Conservation (phyloP, 2,113 vertebrate species). For the Takifugu flavidus region DNA sequence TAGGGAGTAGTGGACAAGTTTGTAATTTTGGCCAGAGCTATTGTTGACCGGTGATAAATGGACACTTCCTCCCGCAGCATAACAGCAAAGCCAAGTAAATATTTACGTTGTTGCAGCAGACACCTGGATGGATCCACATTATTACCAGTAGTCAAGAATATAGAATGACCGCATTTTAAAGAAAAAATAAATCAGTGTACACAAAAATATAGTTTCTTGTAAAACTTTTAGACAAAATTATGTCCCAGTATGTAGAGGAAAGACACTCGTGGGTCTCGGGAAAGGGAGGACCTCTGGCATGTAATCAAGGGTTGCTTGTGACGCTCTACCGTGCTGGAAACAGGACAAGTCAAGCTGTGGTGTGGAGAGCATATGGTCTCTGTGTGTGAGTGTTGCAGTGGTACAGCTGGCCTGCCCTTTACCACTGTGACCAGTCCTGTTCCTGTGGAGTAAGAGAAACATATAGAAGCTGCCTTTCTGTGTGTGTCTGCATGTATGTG, state of each 20-base stretch:
- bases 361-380: conserved; percentile 51
- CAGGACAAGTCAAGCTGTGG: conserved; percentile 13
- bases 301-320: conserved; percentile 24
- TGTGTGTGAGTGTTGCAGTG: conserved; percentile 26
- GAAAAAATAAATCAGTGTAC: too few species aligned
- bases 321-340: conserved; percentile 37
- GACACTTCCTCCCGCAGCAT: too few species aligned
- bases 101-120: too few species aligned
- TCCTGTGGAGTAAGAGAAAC: conserved; percentile 26
- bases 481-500: conserved; percentile 9
- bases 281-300: conserved; percentile 51
- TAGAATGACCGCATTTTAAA: too few species aligned
- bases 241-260: background rate
- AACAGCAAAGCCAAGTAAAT: too few species aligned
- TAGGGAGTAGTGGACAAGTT: too few species aligned
- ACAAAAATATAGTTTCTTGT: too few species aligned
- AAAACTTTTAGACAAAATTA: background rate
- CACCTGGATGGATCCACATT: too few species aligned
- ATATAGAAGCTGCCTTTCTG: conserved; percentile 21
- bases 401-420: conserved; percentile 21
- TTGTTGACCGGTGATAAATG: too few species aligned
- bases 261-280: conserved; percentile 2
- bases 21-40: too few species aligned
- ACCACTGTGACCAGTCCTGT: conserved; percentile 17
- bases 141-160: too few species aligned